Percentiles rank a stretch among this genome's conserved stretches.
These are phyloP conservation scores for Celastrina argiolus DNA, from an alignment of 2,888 invertebrate species.

Conservation along the genomic window DNA sequence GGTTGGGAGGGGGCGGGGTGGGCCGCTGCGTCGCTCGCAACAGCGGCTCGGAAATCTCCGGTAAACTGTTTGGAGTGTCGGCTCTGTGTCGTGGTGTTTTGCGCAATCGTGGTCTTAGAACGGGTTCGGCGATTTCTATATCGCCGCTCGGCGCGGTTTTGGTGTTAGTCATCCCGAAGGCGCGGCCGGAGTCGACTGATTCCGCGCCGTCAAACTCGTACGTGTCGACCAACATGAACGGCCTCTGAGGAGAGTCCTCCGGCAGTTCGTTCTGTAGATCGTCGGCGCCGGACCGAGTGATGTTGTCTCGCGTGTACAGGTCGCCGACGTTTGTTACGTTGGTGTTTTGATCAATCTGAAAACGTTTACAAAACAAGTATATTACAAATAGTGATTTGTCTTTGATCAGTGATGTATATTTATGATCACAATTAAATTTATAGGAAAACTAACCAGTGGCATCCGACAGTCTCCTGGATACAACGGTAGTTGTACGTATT, in stretches of 20 bases:
- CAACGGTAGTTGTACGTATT: slow-evolving; percentile 84
- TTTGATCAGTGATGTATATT: not conserved
- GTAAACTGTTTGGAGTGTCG: slow-evolving; percentile 65
- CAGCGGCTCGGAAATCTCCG: slow-evolving; percentile 83
- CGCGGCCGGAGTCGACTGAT: slow-evolving; percentile 75
- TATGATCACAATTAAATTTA: not conserved
- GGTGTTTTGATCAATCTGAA: slow-evolving; percentile 47
- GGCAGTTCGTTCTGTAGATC: slow-evolving; percentile 64
- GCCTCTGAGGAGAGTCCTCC: slow-evolving; percentile 57
- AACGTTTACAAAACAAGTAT: not conserved
- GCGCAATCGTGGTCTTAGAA: slow-evolving; percentile 80
- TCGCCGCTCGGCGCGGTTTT: slow-evolving; percentile 62
- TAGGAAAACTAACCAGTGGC: slow-evolving; percentile 60
- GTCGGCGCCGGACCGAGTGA: slow-evolving; percentile 46
- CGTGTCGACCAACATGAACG: slow-evolving; percentile 63
- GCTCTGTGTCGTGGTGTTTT: slow-evolving; percentile 73
- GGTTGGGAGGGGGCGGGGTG: slow-evolving; percentile 48
- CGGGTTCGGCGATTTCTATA: slow-evolving; percentile 85
- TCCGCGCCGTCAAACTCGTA: slow-evolving; percentile 73
- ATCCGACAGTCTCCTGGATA: slow-evolving; percentile 88
- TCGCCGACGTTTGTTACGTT: slow-evolving; percentile 44
- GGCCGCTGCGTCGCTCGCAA: slow-evolving; percentile 70
- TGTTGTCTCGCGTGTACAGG: slow-evolving; percentile 41
- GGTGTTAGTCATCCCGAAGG: slow-evolving; percentile 79
- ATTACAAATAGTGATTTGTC: not conserved